Base-by-base conservation (phyloP, 2,888 invertebrate genomes). In the Hoplodrina ambigua region DNA sequence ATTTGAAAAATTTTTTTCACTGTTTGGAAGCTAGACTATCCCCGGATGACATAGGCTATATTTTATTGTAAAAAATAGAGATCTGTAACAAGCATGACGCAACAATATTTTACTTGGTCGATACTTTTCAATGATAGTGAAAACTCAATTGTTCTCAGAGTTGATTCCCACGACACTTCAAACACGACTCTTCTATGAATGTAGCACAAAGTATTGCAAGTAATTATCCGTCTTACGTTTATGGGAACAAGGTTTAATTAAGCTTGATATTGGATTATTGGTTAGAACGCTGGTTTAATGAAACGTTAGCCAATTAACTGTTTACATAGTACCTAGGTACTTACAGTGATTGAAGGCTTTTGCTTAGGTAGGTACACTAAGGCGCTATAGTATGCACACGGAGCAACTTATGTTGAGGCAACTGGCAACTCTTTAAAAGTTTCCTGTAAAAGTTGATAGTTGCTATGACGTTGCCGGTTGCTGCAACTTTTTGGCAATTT, bases 91-190 rank as follows among this genome's bases (percentile, higher is more conserved):
- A n/a, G n/a, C n/a, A n/a, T n/a, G n/a, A n/a, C n/a, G n/a, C n/a
- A 20, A 81, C 74, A 63, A 80, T 76, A 66, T 67, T 7, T 76
- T 71, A 81, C 78, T 82, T 70, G 75, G 71, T 59, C 67, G 60
- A 84, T 78, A 66, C 52, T 73, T 75, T 74, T 71, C 66, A 59
- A 75, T 82, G 87, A 87, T 85, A 86, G 87, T 84, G 87, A 88
- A 89, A 89, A 81, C 84, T 80, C 75, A 64, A 82, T 86, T 83
- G 85, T 89, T 89, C 87, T 78, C 84, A 80, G 73, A 80, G 67
- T 79, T 76, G 81, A 82, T 87, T 85, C 87, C 85, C 81, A 71
- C 67, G 81, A 75, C 59, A 66, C 55, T 68, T 69, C 59, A 44
- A 60, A 65, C 64, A 56, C 56, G 64, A 56, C 20, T 58, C 33